A percentile compares a stretch with the other conserved stretches of the same genome.
Conservation (phyloP, 2,113 vertebrate species). For the Hemichromis elongatus region DNA sequence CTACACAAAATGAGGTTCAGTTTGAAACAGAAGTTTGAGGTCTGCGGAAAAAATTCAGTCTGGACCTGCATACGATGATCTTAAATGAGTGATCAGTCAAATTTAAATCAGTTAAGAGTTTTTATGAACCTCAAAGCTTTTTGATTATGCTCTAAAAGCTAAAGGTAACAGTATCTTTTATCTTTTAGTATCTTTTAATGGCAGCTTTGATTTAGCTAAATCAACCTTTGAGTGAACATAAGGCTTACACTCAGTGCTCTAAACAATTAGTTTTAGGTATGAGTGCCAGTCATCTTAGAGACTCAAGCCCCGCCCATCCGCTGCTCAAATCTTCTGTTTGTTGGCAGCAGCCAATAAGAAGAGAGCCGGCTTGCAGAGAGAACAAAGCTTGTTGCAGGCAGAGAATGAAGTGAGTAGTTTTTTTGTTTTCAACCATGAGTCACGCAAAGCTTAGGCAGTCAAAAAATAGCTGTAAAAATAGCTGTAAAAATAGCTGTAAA, state of each 20-base stretch:
- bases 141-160: neutral
- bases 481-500: too few relatives aligned
- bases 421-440: neutral
- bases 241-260: neutral
- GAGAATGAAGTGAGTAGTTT: neutral
- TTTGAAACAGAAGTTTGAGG: neutral
- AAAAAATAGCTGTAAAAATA: too few relatives aligned
- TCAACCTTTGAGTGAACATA: neutral
- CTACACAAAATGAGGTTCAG: too few relatives aligned
- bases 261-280: neutral
- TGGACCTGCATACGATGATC: neutral
- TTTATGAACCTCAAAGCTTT: neutral
- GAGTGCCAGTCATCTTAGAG: accelerated
- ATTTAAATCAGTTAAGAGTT: neutral
- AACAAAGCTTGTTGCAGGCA: neutral
- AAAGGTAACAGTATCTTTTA: too few relatives aligned
- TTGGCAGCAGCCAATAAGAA: neutral
- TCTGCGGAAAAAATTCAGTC: neutral
- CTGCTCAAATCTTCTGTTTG: neutral
- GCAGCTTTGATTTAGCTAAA: neutral
- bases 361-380: neutral
- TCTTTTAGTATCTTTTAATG: neutral
- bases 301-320: neutral
- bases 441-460: accelerated
- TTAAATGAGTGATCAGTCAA: neutral